Conservation (phyloP, 2,888 invertebrate species). For the Malthinus seriepunctatus region DNA sequence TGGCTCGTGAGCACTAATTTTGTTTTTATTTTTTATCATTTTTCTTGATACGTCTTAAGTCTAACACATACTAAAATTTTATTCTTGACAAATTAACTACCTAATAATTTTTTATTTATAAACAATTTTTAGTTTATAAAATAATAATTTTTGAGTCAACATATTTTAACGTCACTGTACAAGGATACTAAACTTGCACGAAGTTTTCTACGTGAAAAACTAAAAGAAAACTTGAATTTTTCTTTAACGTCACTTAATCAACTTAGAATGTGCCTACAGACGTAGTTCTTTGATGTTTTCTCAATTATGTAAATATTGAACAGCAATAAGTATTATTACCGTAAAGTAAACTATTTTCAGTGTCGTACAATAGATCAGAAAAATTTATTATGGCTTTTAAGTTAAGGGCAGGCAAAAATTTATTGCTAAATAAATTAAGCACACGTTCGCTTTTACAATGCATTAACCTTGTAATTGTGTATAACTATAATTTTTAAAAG, state of each 20-base stretch:
- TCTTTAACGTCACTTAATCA: neutral
- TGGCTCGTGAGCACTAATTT: neutral
- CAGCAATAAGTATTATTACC: slow-evolving; percentile 10
- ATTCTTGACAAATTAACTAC: too few relatives aligned
- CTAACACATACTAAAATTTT: neutral
- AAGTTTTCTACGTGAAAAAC: neutral
- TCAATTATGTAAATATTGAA: slow-evolving; percentile 13
- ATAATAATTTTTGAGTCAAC: neutral
- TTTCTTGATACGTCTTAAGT: neutral
- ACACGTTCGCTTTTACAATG: too few relatives aligned
- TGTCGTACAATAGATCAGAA: slow-evolving; percentile 3
- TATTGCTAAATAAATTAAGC: neutral
- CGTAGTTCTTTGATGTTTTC: slow-evolving; percentile 8
- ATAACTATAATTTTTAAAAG: neutral
- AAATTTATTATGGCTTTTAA: neutral
- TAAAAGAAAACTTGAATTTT: neutral
- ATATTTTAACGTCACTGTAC: too few relatives aligned
- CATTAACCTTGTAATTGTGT: too few relatives aligned
- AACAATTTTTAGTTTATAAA: neutral
- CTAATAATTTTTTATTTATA: too few relatives aligned
- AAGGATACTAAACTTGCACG: too few relatives aligned
- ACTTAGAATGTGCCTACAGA: neutral
- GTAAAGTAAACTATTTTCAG: slow-evolving; percentile 11
- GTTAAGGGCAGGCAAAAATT: neutral
- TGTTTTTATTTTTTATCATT: neutral